These are phyloP conservation scores for Umimayanthus chanpuru DNA, from an alignment of 92 coral and sea anemone genomes.

Conservation along the genomic window DNA sequence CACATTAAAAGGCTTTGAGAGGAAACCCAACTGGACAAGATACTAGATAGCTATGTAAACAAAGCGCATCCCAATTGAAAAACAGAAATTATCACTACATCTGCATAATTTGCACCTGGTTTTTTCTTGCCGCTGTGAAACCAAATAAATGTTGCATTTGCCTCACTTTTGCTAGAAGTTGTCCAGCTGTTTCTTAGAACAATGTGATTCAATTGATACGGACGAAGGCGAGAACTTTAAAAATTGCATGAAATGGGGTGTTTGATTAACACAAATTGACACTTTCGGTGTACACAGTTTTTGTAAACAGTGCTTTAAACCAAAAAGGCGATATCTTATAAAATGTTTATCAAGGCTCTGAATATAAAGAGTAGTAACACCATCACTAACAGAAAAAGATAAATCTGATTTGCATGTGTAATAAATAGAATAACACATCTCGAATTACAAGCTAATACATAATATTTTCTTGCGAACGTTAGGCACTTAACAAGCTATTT, in stretches of 20 bases:
- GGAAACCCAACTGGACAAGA: background rate
- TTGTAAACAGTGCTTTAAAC: background rate
- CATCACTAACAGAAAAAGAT: background rate
- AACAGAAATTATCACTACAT: background rate
- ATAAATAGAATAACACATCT: no score
- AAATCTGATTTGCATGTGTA: background rate
- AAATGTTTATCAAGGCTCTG: background rate
- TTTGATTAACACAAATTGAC: background rate
- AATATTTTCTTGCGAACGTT: background rate
- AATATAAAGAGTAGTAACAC: background rate
- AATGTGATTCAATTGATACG: background rate
- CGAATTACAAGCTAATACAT: background rate
- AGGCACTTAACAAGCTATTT: background rate
- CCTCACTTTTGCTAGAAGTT: background rate
- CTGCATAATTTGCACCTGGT: conserved; percentile 19
- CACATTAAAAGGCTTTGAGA: background rate
- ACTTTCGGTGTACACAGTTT: background rate
- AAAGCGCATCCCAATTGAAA: background rate
- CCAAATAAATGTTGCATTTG: conserved; percentile 1
- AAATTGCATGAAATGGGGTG: background rate
- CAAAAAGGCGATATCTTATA: background rate
- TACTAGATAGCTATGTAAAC: background rate
- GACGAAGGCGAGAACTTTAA: background rate
- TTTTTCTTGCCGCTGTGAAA: conserved; percentile 5
- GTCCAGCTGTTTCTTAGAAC: background rate